A percentile compares a stretch with the other conserved stretches of the same genome.
Evolutionary conservation across 1,140 invertebrate genomes (phyloP).

Genomic region (Liolophura sinensis): DNA sequence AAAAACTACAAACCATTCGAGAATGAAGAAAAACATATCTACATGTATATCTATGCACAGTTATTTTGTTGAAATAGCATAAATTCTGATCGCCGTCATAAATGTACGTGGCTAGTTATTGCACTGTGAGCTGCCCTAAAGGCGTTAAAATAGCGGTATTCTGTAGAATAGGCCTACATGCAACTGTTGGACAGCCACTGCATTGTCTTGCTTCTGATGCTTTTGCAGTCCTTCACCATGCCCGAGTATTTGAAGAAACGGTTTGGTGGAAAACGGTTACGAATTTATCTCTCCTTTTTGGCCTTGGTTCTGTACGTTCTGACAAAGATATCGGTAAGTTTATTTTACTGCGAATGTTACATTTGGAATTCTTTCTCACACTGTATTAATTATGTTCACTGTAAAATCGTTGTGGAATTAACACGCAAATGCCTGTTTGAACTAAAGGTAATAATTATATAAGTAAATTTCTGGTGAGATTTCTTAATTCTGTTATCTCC

Average conservation of each 20-base stretch:
- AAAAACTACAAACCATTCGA: too few relatives aligned
- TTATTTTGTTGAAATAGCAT: too few relatives aligned
- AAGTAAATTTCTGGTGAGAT: background rate
- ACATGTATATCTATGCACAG: too few relatives aligned
- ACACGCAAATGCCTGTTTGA: background rate
- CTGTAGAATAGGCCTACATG: too few relatives aligned
- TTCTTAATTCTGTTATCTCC: constrained; percentile 1
- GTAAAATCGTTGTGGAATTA: background rate
- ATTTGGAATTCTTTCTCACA: background rate
- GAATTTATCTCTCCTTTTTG: constrained; percentile 63
- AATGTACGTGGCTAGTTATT: too few relatives aligned
- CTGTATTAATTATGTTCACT: background rate
- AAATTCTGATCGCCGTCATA: too few relatives aligned
- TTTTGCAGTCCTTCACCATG: constrained; percentile 62
- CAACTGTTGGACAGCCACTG: too few relatives aligned
- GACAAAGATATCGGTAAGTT: constrained; percentile 66
- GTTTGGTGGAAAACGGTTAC: constrained; percentile 64
- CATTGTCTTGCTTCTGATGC: too few relatives aligned
- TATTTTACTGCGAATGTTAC: background rate
- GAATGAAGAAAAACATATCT: too few relatives aligned
- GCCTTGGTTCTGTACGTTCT: constrained; percentile 65
- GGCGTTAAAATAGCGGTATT: too few relatives aligned
- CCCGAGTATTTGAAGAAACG: constrained; percentile 66
- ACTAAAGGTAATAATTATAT: background rate
- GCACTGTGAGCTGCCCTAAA: too few relatives aligned